Conservation (phyloP, 2,113 vertebrate species). For the Corythoichthys intestinalis region DNA sequence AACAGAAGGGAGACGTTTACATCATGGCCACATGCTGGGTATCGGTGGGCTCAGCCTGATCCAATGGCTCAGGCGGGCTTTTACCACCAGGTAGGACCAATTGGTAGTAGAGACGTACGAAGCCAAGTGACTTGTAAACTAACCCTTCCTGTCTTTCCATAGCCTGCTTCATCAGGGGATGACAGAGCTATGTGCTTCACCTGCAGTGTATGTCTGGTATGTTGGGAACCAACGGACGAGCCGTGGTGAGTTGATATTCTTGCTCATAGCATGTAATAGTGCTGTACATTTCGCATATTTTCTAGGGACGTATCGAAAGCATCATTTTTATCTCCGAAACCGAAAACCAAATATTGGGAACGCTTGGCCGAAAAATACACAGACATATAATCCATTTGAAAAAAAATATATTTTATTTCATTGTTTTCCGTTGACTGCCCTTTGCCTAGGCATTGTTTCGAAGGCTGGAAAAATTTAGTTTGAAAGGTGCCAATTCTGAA, state of each 20-base stretch:
- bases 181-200: slow-evolving; percentile 99
- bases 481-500: too few relatives aligned
- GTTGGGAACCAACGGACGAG: slow-evolving; percentile 99
- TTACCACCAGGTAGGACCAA: slow-evolving; percentile 90
- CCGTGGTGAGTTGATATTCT: slow-evolving; percentile 79
- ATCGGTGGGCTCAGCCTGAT: slow-evolving; percentile 98
- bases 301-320: too few relatives aligned
- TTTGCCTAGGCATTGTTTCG: too few relatives aligned
- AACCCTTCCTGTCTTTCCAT: background rate
- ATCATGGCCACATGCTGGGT: slow-evolving; percentile 96
- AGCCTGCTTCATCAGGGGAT: slow-evolving; percentile 97
- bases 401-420: too few relatives aligned
- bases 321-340: too few relatives aligned
- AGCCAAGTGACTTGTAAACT: background rate
- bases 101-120: background rate
- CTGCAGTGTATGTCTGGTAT: slow-evolving; percentile 97
- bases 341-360: too few relatives aligned
- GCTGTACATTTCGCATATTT: too few relatives aligned
- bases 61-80: slow-evolving; percentile 99
- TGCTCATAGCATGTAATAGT: background rate
- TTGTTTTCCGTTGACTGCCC: too few relatives aligned
- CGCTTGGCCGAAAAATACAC: too few relatives aligned
- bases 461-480: too few relatives aligned
- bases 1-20: slow-evolving; percentile 98
- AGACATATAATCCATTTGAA: too few relatives aligned